A percentile compares a stretch with the other conserved stretches of the same genome.
Evolutionary conservation across 2,113 vertebrate species (phyloP).

Genomic region (Otocyon megalotis): DNA sequence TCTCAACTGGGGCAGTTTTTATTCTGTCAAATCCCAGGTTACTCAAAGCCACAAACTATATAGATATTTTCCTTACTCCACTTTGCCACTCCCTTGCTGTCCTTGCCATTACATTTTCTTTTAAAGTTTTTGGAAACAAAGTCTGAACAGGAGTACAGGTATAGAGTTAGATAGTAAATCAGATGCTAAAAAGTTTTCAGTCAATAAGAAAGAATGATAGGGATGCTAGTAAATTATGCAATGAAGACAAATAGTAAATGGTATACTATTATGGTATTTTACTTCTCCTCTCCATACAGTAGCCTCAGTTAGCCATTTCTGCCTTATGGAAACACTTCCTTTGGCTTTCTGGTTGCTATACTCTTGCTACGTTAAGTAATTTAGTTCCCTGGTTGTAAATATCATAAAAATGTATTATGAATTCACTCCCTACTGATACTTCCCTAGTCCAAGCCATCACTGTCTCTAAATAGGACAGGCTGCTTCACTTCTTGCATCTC

Average conservation of each 20-base stretch:
- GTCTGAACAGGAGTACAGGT: background rate
- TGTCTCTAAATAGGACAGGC: background rate
- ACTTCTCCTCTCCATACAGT: background rate
- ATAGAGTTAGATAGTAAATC: background rate
- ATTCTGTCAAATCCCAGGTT: background rate
- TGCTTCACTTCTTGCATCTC: background rate
- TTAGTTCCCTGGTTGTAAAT: background rate
- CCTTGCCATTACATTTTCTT: background rate
- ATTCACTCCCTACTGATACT: background rate
- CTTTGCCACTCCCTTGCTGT: background rate
- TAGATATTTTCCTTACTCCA: background rate
- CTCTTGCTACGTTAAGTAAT: background rate
- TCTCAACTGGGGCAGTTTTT: background rate
- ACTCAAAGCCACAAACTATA: background rate
- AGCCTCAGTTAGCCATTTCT: background rate
- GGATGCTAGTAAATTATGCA: background rate
- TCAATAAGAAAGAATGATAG: background rate
- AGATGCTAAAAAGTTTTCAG: background rate
- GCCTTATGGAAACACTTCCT: background rate
- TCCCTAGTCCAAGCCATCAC: background rate
- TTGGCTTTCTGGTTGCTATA: background rate
- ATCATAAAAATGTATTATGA: background rate
- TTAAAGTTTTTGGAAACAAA: constrained; percentile 7
- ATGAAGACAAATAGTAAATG: background rate
- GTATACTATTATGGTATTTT: background rate